phyloP scores from a whole-genome alignment of 2,888 invertebrate genomes.

The Oligia latruncula region DNA sequence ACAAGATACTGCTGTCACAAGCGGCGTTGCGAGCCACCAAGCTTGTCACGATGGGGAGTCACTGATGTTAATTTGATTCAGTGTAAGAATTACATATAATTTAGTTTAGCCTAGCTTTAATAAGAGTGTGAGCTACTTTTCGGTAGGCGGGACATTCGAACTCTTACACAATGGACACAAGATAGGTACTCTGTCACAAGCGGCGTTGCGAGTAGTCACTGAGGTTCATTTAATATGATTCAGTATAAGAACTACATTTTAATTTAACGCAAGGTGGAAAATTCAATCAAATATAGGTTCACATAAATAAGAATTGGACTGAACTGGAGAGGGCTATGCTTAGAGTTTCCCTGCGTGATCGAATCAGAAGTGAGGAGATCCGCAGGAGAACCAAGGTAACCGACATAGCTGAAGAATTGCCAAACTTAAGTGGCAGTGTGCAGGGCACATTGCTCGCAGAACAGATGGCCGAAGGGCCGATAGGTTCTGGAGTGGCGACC shows the following conservation, averaged over 20 bases:
- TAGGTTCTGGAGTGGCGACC: too few species aligned
- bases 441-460: too few species aligned
- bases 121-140: too few species aligned
- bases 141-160: conserved; percentile 96
- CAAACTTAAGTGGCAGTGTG: too few species aligned
- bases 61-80: conserved; percentile 96
- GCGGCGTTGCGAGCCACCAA: conserved; percentile 94
- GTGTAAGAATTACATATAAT: conserved; percentile 88
- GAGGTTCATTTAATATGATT: conserved; percentile 93
- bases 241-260: conserved; percentile 90
- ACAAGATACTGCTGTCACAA: conserved; percentile 97
- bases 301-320: not conserved
- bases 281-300: not conserved
- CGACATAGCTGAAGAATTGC: too few species aligned
- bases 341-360: too few species aligned
- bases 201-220: conserved; percentile 95
- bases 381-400: too few species aligned
- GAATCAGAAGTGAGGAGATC: too few species aligned
- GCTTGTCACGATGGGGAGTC: conserved; percentile 96
- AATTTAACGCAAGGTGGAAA: not conserved
- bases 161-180: conserved; percentile 98
- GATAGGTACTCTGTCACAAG: conserved; percentile 95
- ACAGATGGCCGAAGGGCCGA: too few species aligned
- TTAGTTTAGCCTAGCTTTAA: too few species aligned
- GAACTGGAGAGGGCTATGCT: too few species aligned